Evolutionary conservation across 2,113 vertebrate species (phyloP).

Genomic region (Cynocephalus volans): DNA sequence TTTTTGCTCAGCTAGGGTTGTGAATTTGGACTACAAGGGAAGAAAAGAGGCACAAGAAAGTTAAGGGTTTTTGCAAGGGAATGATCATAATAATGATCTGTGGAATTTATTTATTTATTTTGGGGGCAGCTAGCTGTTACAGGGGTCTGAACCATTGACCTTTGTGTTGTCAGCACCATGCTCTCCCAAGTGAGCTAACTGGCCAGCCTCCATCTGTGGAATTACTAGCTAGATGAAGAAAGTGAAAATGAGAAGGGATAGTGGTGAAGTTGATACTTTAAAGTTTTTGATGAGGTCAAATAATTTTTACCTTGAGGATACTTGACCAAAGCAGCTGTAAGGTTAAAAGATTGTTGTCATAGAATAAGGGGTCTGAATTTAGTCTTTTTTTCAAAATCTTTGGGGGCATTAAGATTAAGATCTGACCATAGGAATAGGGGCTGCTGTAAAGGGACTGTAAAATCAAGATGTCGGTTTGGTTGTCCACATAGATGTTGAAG

Average conservation of each 20-base stretch:
- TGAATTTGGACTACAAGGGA: background rate
- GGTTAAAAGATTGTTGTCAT: conserved; percentile 24
- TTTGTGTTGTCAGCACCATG: no score
- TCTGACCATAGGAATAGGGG: background rate
- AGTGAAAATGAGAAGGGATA: conserved; percentile 36
- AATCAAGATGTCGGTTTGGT: conserved; percentile 26
- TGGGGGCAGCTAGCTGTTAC: no score
- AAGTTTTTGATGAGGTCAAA: background rate
- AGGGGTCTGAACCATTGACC: no score
- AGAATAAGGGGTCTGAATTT: background rate
- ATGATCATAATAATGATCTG: background rate
- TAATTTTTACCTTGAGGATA: background rate
- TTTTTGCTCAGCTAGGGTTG: background rate
- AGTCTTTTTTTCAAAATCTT: background rate
- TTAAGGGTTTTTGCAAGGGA: background rate
- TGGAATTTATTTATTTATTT: background rate
- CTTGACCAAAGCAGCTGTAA: background rate
- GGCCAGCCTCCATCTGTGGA: background rate
- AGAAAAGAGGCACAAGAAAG: background rate
- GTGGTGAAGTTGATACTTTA: background rate
- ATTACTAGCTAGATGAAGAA: conserved; percentile 48
- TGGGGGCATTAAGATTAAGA: background rate
- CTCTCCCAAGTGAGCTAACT: no score
- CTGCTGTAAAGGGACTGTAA: conserved; percentile 6
- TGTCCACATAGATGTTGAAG: conserved; percentile 12